Percentiles rank a stretch among this genome's conserved stretches.
phyloP scores from a whole-genome alignment of 1,140 invertebrate genomes.

The Apolygus lucorum region DNA sequence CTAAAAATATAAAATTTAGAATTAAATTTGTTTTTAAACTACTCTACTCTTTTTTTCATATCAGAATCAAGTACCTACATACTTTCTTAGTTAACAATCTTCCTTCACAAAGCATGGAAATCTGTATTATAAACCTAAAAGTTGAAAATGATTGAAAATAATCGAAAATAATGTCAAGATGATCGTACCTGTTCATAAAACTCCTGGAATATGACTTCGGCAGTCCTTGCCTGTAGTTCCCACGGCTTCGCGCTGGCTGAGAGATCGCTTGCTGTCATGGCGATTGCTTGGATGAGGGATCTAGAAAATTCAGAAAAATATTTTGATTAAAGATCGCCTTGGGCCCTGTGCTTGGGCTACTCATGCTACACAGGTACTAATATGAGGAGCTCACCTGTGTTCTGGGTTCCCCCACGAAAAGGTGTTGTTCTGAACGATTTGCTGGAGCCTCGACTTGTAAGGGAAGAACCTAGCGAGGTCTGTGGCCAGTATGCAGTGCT shows the following conservation, averaged over 20 bases:
- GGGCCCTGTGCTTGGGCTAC: too few species aligned
- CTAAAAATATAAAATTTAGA: too few species aligned
- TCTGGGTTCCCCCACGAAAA: constrained; percentile 55
- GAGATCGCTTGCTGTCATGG: constrained; percentile 76
- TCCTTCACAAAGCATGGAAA: too few species aligned
- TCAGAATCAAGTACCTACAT: too few species aligned
- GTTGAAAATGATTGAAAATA: too few species aligned
- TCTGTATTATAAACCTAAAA: too few species aligned
- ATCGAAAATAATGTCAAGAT: too few species aligned
- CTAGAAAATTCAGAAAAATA: constrained; percentile 38
- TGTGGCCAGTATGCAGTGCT: constrained; percentile 75
- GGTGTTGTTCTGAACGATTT: constrained; percentile 45
- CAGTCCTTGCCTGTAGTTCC: constrained; percentile 72
- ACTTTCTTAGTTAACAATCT: too few species aligned
- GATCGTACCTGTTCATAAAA: constrained; percentile 60
- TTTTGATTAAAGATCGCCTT: too few species aligned
- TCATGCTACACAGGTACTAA: too few species aligned
- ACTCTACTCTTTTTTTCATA: too few species aligned
- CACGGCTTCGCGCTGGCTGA: constrained; percentile 73
- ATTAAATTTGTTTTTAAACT: too few species aligned
- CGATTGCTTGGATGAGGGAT: constrained; percentile 56
- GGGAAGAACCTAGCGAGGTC: constrained; percentile 73
- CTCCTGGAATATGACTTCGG: constrained; percentile 75
- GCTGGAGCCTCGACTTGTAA: constrained; percentile 55
- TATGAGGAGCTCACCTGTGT: constrained; percentile 45